Percentiles rank a stretch among this genome's conserved stretches.
Conservation (phyloP, 2,888 invertebrate species). For the Heliconius sara region DNA sequence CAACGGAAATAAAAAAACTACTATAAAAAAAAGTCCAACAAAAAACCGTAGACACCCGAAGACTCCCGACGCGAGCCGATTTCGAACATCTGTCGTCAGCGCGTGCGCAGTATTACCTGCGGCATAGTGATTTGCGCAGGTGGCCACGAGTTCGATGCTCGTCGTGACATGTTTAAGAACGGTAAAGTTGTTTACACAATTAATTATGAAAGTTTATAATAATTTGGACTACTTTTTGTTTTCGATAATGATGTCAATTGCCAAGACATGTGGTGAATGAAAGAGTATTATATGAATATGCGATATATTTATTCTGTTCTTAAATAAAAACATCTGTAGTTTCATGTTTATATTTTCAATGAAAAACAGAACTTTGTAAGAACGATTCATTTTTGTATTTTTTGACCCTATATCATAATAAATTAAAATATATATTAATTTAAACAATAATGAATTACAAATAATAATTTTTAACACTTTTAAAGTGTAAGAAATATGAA, state of each 20-base stretch:
- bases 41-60: constrained; percentile 36
- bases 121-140: constrained; percentile 45
- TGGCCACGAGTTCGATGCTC: constrained; percentile 35
- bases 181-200: constrained; percentile 13
- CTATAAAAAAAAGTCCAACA: neutral
- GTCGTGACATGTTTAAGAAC: constrained; percentile 12
- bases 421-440: too few relatives aligned
- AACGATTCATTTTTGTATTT: neutral
- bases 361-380: neutral
- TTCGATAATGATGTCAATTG: constrained; percentile 4
- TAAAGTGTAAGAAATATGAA: too few relatives aligned
- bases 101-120: constrained; percentile 54
- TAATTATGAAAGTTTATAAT: constrained; percentile 8
- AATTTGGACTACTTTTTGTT: constrained; percentile 19
- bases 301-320: neutral
- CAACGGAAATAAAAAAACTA: neutral
- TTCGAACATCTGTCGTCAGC: constrained; percentile 64
- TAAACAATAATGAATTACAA: too few relatives aligned
- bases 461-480: too few relatives aligned
- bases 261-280: neutral
- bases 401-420: too few relatives aligned
- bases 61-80: constrained; percentile 54
- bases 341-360: neutral
- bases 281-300: neutral
- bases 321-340: constrained; percentile 1